phyloP scores from a whole-genome alignment of 2,888 invertebrate species.

The Orthonychiurus folsomi region DNA sequence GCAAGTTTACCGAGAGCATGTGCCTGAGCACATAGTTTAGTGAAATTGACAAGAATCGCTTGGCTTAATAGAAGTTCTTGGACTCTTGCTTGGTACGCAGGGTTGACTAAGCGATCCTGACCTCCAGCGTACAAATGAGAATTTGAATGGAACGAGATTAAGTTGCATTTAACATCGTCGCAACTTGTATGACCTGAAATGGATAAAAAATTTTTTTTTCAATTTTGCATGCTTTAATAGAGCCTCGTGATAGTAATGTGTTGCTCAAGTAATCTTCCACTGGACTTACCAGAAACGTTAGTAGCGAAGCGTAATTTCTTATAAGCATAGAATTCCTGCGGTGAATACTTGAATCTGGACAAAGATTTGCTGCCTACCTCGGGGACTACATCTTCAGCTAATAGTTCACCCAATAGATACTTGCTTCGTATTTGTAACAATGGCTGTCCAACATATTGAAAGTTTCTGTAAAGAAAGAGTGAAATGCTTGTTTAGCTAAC shows the following conservation, averaged over 20 bases:
- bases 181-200: constrained; percentile 72
- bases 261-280: too few relatives aligned
- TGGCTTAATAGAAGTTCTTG: constrained; percentile 59
- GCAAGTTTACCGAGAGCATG: constrained; percentile 56
- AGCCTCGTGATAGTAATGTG: too few relatives aligned
- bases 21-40: constrained; percentile 70
- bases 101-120: constrained; percentile 41
- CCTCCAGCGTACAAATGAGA: constrained; percentile 53
- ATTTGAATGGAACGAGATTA: constrained; percentile 63
- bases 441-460: constrained; percentile 64
- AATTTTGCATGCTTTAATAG: background rate
- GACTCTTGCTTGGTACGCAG: constrained; percentile 9
- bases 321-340: constrained; percentile 54
- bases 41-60: constrained; percentile 69
- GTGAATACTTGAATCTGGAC: constrained; percentile 47
- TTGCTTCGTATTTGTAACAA: constrained; percentile 60
- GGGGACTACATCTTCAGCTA: constrained; percentile 38
- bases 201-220: background rate
- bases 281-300: constrained; percentile 64
- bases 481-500: constrained; percentile 16
- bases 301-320: constrained; percentile 56
- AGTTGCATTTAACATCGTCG: constrained; percentile 64
- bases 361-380: constrained; percentile 32
- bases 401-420: constrained; percentile 49
- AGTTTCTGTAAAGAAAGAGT: constrained; percentile 45